phyloP scores from a whole-genome alignment of 2,113 vertebrate species.

The Mirza zaza region DNA sequence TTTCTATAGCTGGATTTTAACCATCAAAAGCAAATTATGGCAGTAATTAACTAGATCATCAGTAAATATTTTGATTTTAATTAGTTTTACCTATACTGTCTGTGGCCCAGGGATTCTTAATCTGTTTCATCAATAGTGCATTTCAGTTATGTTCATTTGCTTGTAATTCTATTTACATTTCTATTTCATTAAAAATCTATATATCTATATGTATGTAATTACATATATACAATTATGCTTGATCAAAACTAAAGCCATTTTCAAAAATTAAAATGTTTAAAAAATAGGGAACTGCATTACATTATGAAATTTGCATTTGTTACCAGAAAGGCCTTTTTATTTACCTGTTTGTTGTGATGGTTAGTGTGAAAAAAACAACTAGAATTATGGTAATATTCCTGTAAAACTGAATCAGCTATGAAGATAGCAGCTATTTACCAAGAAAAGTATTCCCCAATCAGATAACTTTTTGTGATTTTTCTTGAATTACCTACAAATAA shows the following conservation, averaged over 20 bases:
- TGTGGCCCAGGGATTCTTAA: not conserved
- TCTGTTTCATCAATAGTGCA: not conserved
- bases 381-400: not conserved
- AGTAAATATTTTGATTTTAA: not conserved
- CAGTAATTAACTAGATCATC: not conserved
- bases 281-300: not conserved
- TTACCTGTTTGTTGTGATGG: not conserved
- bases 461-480: not conserved
- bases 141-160: not conserved
- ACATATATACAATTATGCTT: not conserved
- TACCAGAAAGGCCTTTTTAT: not conserved
- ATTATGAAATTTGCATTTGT: not conserved
- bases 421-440: not conserved
- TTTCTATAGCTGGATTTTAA: not conserved
- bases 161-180: not conserved
- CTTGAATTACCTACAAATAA: not conserved
- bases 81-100: not conserved
- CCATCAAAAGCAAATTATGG: not conserved
- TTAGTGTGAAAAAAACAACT: not conserved
- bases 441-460: not conserved
- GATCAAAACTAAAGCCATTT: not conserved
- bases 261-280: not conserved
- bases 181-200: not conserved
- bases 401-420: not conserved
- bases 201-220: not conserved